Evolutionary conservation across 2,797 vertebrate genomes (phyloP).

Genomic region (Falco concolor): DNA sequence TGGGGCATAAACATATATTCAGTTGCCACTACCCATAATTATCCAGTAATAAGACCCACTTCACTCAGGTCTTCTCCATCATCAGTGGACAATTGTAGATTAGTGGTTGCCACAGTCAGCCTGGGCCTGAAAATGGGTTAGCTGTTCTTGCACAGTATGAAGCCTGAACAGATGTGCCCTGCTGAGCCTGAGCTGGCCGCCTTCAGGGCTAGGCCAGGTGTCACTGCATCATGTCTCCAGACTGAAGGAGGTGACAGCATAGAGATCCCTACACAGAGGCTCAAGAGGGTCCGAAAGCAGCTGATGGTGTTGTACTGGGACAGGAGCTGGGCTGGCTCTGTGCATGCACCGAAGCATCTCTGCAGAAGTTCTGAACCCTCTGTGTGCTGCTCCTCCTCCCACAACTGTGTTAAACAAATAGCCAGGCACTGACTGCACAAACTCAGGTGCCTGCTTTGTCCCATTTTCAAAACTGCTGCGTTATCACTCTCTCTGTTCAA

Average conservation of each 20-base stretch:
- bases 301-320: background rate
- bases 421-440: background rate
- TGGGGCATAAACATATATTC: background rate
- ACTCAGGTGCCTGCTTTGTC: background rate
- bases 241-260: background rate
- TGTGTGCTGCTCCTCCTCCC: background rate
- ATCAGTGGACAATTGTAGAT: background rate
- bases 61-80: background rate
- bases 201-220: background rate
- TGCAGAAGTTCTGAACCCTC: background rate
- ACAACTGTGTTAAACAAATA: background rate
- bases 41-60: background rate
- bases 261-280: background rate
- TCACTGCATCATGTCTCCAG: background rate
- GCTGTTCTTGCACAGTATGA: background rate
- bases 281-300: background rate
- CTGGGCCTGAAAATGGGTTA: background rate
- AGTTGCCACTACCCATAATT: background rate
- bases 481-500: background rate
- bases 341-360: background rate
- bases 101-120: background rate
- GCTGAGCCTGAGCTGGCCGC: background rate
- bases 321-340: background rate
- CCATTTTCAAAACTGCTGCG: background rate
- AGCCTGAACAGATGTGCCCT: background rate